Conservation (phyloP, 2,888 invertebrate genomes). For the Laothoe populi region DNA sequence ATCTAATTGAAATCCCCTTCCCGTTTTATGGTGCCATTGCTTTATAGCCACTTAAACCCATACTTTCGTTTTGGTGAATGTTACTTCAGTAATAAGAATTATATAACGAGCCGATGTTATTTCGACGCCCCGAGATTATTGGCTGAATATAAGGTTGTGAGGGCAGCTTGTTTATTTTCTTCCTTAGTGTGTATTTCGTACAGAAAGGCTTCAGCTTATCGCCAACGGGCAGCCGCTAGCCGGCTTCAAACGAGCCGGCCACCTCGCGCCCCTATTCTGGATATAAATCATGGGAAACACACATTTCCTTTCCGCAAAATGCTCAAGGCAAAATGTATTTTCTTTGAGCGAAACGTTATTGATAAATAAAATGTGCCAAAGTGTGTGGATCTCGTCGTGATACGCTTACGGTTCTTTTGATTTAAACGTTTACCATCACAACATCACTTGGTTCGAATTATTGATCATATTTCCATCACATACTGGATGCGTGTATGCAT, state of each 20-base stretch:
- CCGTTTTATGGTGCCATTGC: slow-evolving; percentile 46
- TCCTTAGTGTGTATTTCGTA: slow-evolving; percentile 64
- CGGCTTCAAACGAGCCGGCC: slow-evolving; percentile 65
- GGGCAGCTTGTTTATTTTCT: slow-evolving; percentile 79
- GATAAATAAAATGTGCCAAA: slow-evolving; percentile 52
- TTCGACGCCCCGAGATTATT: slow-evolving; percentile 62
- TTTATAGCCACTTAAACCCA: slow-evolving; percentile 57
- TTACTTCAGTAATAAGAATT: slow-evolving; percentile 48
- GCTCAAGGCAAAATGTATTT: slow-evolving; percentile 71
- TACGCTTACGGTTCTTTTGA: slow-evolving; percentile 24
- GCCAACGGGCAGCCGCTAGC: slow-evolving; percentile 68
- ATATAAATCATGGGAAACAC: slow-evolving; percentile 82
- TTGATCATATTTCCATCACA: too few relatives aligned
- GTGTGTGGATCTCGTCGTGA: slow-evolving; percentile 32
- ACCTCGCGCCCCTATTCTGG: slow-evolving; percentile 72
- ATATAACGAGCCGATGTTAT: slow-evolving; percentile 52
- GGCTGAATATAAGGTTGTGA: slow-evolving; percentile 66
- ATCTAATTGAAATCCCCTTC: slow-evolving; percentile 27
- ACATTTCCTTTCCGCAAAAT: slow-evolving; percentile 80
- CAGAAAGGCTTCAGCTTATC: slow-evolving; percentile 78
- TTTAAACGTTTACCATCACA: neutral
- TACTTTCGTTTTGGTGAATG: slow-evolving; percentile 50
- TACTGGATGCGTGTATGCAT: too few relatives aligned
- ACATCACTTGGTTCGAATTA: neutral
- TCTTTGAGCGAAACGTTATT: slow-evolving; percentile 61